Conservation (phyloP, 2,113 vertebrate species). For the Mormoops blainvillei region DNA sequence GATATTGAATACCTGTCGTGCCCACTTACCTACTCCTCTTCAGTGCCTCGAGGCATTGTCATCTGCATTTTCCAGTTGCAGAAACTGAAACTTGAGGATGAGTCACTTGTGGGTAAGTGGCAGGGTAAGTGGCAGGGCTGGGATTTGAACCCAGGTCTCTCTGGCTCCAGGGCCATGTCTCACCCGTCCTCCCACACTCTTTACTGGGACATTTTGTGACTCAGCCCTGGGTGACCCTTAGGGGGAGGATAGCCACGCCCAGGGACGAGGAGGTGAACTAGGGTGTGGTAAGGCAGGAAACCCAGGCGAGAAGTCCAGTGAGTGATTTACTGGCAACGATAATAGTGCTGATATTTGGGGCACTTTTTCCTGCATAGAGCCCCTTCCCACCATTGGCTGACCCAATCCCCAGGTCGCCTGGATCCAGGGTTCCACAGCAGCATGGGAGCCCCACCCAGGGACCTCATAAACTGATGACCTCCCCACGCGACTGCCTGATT, state of each 20-base stretch:
- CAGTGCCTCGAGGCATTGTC: not conserved
- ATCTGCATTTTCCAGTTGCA: not conserved
- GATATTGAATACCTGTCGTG: not conserved
- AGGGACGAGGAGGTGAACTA: not conserved
- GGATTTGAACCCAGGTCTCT: not conserved
- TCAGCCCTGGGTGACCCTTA: not conserved
- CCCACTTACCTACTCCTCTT: not conserved
- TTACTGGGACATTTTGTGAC: not conserved
- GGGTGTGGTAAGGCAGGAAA: not conserved
- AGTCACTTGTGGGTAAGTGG: constrained; percentile 30
- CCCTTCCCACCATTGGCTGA: not conserved
- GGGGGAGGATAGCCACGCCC: not conserved
- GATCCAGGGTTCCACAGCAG: accelerated
- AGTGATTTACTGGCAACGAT: accelerated
- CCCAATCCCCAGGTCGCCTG: not conserved
- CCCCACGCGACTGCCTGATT: not conserved
- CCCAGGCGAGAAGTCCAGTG: not conserved
- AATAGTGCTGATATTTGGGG: accelerated
- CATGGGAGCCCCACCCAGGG: not conserved
- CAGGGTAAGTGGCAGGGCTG: not conserved
- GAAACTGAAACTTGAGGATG: constrained; percentile 34
- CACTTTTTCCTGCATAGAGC: not conserved
- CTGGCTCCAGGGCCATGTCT: not conserved
- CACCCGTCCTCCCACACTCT: constrained; percentile 20
- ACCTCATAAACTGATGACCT: not conserved